Conservation (phyloP, 2,797 vertebrate genomes). For the Xerus rutilus region DNA sequence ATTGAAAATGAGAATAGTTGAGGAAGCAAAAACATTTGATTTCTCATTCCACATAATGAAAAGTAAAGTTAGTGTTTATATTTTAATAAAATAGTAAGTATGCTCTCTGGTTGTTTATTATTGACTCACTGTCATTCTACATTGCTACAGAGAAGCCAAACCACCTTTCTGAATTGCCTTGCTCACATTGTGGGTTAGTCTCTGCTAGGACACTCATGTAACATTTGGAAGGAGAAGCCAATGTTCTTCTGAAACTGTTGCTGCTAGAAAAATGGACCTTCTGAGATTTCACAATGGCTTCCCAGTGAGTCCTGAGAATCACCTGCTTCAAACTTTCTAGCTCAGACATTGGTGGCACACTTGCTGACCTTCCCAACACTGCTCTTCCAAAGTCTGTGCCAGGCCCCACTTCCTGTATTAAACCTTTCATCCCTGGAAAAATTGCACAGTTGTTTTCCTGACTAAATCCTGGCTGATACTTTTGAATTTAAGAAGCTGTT, state of each 20-base stretch:
- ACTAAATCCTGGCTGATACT: not conserved
- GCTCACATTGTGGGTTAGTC: not conserved
- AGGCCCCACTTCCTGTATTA: not conserved
- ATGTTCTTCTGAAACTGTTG: not conserved
- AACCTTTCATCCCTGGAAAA: constrained; percentile 9
- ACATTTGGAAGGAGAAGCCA: not conserved
- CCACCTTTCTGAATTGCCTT: not conserved
- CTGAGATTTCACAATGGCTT: not conserved
- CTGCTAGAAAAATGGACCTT: not conserved
- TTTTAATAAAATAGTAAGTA: constrained; percentile 22
- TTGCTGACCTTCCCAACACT: not conserved
- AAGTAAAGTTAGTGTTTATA: not conserved
- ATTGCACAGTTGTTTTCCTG: not conserved
- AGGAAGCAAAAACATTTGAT: not conserved
- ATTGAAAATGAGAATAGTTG: not conserved
- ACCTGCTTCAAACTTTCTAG: not conserved
- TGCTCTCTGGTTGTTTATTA: not conserved
- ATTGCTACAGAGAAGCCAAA: not conserved
- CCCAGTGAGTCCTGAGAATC: not conserved
- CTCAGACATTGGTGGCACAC: not conserved
- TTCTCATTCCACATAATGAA: not conserved
- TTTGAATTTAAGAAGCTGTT: constrained; percentile 60
- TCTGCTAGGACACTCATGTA: not conserved
- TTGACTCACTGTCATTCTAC: not conserved
- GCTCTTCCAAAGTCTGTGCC: not conserved